Conservation (phyloP, 1,140 invertebrate genomes). For the Paralvinella palmiformis region DNA sequence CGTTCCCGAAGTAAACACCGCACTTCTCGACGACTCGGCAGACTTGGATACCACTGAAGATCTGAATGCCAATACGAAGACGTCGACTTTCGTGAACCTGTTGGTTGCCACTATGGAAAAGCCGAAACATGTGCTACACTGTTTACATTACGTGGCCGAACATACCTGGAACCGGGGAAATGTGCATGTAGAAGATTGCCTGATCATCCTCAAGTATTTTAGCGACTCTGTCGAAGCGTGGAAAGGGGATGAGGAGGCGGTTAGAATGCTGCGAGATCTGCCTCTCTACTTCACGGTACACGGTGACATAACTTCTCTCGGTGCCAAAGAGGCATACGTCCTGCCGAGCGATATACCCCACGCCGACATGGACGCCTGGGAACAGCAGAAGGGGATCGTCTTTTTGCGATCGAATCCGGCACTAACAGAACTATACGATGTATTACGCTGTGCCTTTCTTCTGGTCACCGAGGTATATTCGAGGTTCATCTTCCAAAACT, state of each 20-base stretch:
- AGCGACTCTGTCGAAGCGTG: slow-evolving; percentile 11
- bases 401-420: slow-evolving; percentile 13
- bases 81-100: not conserved
- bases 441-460: slow-evolving; percentile 4
- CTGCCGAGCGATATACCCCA: slow-evolving; percentile 12
- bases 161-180: not conserved
- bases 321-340: not conserved
- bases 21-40: slow-evolving; percentile 7
- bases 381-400: not conserved
- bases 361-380: slow-evolving; percentile 9
- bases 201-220: slow-evolving; percentile 15
- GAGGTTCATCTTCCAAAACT: slow-evolving; percentile 13
- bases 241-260: slow-evolving; percentile 6
- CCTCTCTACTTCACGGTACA: slow-evolving; percentile 15
- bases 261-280: not conserved
- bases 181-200: slow-evolving; percentile 11
- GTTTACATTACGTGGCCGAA: not conserved
- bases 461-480: slow-evolving; percentile 6
- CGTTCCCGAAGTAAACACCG: slow-evolving; percentile 13
- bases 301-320: slow-evolving; percentile 5
- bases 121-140: slow-evolving; percentile 6
- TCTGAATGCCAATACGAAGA: not conserved
- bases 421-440: slow-evolving; percentile 8
- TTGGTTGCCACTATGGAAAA: slow-evolving; percentile 15
- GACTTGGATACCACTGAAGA: not conserved